These are phyloP conservation scores for Pelodytes ibericus DNA, from an alignment of 2,797 vertebrate genomes.

Conservation along the genomic window DNA sequence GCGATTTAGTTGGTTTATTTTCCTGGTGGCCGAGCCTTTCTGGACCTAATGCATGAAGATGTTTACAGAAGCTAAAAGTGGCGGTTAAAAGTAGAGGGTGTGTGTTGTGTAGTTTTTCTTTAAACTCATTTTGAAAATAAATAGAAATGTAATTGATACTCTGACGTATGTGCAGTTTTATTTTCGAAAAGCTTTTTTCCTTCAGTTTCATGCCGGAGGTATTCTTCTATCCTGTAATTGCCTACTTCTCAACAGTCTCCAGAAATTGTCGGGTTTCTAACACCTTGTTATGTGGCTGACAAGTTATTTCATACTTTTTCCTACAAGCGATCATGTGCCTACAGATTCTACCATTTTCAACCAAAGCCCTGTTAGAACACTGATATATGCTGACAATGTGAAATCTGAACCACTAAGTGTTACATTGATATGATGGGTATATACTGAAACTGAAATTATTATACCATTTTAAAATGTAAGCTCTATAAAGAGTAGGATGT, in stretches of 20 bases:
- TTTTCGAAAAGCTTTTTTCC: background rate
- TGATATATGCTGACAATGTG: background rate
- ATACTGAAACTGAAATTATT: no score
- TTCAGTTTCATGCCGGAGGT: slow-evolving; percentile 13
- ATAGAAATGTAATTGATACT: no score
- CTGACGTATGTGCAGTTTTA: background rate
- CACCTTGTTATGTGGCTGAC: background rate
- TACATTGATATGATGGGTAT: background rate
- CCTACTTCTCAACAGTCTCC: background rate
- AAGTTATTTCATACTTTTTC: background rate
- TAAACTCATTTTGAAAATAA: slow-evolving; percentile 10
- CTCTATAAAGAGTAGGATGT: no score
- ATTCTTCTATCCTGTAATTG: background rate
- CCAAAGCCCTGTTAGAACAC: background rate
- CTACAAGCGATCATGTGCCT: background rate
- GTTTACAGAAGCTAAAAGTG: slow-evolving; percentile 4
- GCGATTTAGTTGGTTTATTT: slow-evolving; percentile 29
- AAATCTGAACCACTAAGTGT: background rate
- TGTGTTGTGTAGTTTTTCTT: background rate
- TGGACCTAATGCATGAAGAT: background rate
- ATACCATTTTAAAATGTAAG: background rate
- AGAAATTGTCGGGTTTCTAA: background rate
- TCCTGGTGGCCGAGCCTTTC: slow-evolving; percentile 19
- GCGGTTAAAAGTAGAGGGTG: background rate
- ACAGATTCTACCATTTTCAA: background rate